Evolutionary conservation across 1,140 invertebrate species (phyloP), one percentile per base, ranked within the genome.

Genomic region (Pogonomyrmex barbatus): DNA sequence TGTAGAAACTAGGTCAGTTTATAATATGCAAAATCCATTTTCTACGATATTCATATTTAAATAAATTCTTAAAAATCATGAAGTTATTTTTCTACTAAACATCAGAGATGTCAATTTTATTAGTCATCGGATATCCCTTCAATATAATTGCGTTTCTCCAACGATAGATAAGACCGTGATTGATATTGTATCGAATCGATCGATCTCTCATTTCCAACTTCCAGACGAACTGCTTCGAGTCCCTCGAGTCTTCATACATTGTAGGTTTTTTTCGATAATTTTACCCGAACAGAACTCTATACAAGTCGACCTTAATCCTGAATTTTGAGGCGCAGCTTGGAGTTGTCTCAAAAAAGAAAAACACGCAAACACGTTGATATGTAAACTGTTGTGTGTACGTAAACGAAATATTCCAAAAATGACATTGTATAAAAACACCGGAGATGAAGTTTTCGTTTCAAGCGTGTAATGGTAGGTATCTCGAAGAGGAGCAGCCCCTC

Each of bases 141-240:
- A 42, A 60, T 33, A 76, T 78, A 65, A 63, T 78, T 36, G 17
- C 9, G 9, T 52, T 68, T 50, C 24, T 76, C 24, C 45, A 77
- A 47, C 24, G 17, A 77, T 77, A 45, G 24, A 24, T 33, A 47
- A 68, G 50, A 2, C 47, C 24, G 24, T 62, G 24, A 47, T 47
- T 60, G 54, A 60, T 76, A 76, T 33, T n/a, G n/a, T 71, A 33
- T 76, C 24, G 36, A 76, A 76, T 76, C 24, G n/a, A 76, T 56
- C 52, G 52, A 36, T 30, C 6, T 60, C 54, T 76, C 24, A 45
- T 75, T 75, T 58, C 24, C 39, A 68, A 68, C 50, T 68, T 68
- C 42, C 65, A 47, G 65, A 12, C 65, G 12, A 75, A 75, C 12
- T 75, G n/a, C n/a, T 30, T n/a, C n/a, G 4, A 58, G 36, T 75